Percentiles rank a stretch among this genome's conserved stretches.
Evolutionary conservation across 2,797 vertebrate genomes (phyloP).

Genomic region (Carduelis carduelis): DNA sequence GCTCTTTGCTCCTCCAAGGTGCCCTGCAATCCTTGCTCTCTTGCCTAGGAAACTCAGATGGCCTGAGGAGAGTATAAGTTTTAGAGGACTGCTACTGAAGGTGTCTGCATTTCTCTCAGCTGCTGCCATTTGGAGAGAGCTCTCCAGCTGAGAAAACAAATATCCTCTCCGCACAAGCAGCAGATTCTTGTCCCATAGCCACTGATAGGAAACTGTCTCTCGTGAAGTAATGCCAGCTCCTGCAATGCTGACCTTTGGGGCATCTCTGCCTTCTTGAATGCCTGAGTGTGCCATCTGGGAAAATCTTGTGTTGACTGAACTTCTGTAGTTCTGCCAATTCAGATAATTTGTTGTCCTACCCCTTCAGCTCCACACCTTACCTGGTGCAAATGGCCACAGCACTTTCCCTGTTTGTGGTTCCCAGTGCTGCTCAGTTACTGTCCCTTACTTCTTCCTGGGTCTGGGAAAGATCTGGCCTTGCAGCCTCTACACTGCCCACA

Average conservation of each 20-base stretch:
- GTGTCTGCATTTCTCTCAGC: neutral
- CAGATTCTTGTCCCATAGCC: neutral
- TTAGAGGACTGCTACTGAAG: neutral
- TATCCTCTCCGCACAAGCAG: neutral
- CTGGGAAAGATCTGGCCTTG: neutral
- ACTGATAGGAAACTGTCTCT: fast-evolving
- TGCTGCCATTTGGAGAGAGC: neutral
- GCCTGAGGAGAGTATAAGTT: neutral
- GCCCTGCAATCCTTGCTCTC: neutral
- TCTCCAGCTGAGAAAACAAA: neutral
- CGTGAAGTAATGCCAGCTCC: fast-evolving
- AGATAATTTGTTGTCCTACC: neutral
- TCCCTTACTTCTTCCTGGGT: neutral
- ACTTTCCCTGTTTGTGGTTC: neutral
- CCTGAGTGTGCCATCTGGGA: neutral
- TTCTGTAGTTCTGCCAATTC: neutral
- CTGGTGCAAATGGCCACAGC: fast-evolving
- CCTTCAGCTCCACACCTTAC: neutral
- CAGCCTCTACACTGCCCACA: neutral
- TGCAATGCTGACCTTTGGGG: neutral
- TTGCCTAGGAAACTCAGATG: fast-evolving
- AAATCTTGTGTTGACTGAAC: neutral
- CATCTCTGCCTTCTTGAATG: neutral
- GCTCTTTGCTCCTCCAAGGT: neutral
- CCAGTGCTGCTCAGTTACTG: neutral